Conservation (phyloP, 2,888 invertebrate species). For the Habroteleia sp. region DNA sequence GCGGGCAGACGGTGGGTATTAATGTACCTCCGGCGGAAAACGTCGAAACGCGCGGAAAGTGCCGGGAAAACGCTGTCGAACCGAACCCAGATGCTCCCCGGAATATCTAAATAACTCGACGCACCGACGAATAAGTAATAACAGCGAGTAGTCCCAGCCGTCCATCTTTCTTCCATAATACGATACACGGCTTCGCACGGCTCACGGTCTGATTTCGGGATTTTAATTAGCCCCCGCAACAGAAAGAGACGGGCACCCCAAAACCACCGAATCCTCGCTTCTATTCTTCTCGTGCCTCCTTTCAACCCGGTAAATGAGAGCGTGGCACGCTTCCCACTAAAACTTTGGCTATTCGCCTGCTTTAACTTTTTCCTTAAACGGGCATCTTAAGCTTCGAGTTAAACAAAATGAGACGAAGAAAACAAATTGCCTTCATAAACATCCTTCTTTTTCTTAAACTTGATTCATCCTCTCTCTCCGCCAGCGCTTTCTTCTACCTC, state of each 20-base stretch:
- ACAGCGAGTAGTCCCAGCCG: slow-evolving; percentile 64
- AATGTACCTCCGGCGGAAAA: slow-evolving; percentile 67
- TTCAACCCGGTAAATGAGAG: slow-evolving; percentile 1
- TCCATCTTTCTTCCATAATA: slow-evolving; percentile 59
- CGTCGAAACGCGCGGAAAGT: slow-evolving; percentile 61
- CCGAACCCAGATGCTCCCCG: slow-evolving; percentile 73
- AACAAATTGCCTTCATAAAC: slow-evolving; percentile 58
- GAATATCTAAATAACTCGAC: slow-evolving; percentile 79
- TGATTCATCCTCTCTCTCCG: background rate
- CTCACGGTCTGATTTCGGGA: slow-evolving; percentile 75
- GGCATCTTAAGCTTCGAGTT: slow-evolving; percentile 57
- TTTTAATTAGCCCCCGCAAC: slow-evolving; percentile 73
- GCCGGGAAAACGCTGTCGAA: slow-evolving; percentile 59
- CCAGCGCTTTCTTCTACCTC: background rate
- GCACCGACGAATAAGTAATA: slow-evolving; percentile 77
- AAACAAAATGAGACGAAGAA: slow-evolving; percentile 60
- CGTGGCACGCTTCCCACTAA: slow-evolving; percentile 66
- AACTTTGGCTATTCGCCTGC: slow-evolving; percentile 69
- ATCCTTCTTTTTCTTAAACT: slow-evolving; percentile 33
- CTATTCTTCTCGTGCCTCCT: slow-evolving; percentile 4
- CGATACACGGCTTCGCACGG: slow-evolving; percentile 67
- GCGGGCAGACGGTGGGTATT: slow-evolving; percentile 66
- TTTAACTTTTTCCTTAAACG: slow-evolving; percentile 59
- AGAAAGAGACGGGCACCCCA: slow-evolving; percentile 63
- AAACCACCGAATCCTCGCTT: slow-evolving; percentile 40